phyloP scores from a whole-genome alignment of 2,113 vertebrate species.

The Caretta caretta region DNA sequence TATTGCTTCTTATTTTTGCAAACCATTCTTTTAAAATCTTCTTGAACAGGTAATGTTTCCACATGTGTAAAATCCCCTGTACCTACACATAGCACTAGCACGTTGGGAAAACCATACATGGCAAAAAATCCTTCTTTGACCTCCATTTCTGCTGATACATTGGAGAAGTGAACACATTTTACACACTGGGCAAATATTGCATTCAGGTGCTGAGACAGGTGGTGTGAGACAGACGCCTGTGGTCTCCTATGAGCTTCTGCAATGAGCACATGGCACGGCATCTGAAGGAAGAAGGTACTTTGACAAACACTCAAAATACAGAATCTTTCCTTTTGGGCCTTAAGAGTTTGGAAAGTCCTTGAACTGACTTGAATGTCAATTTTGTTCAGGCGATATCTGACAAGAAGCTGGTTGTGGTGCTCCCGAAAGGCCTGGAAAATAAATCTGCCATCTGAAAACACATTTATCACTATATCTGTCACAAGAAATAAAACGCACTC shows the following conservation, averaged over 20 bases:
- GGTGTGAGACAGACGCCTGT: constrained; percentile 15
- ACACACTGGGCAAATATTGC: fast-evolving
- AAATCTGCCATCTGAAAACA: constrained; percentile 11
- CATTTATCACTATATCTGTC: constrained; percentile 5
- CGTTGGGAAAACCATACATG: fast-evolving
- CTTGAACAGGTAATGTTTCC: background rate
- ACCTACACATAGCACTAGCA: fast-evolving
- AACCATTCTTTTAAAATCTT: background rate
- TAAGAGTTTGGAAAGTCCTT: constrained; percentile 27
- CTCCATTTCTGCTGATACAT: background rate
- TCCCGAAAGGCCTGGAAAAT: constrained; percentile 11
- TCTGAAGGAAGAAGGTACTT: constrained; percentile 10
- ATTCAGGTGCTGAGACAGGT: constrained; percentile 20
- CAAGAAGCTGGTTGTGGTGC: background rate
- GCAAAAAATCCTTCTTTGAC: background rate
- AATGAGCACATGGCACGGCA: background rate
- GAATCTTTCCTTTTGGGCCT: background rate
- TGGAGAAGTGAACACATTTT: background rate
- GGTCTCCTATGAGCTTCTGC: constrained; percentile 9
- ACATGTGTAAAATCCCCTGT: background rate
- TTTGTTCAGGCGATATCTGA: background rate
- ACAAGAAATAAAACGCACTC: constrained; percentile 25
- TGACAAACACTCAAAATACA: background rate
- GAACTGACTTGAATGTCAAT: background rate
- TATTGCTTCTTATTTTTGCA: background rate